Evolutionary conservation across 2,113 vertebrate genomes (phyloP), one percentile per base, ranked within the genome.

Genomic region (Willisornis vidua): DNA sequence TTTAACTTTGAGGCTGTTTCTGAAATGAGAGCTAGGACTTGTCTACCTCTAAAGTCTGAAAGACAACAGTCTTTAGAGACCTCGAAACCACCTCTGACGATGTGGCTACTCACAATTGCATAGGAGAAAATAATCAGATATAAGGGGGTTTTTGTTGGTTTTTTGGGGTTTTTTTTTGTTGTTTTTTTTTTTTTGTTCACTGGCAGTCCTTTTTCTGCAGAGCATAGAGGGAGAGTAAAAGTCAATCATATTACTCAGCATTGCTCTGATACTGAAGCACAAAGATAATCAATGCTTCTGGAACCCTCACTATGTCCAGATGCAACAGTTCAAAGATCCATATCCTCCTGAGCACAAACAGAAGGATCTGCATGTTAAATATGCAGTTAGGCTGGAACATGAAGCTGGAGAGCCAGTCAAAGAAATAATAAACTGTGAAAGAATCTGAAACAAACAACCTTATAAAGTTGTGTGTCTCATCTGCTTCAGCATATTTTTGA

Each of bases 301-400:
- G 59, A 94, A 82, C 6, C 31, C 74, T 55, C 66, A 41, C 58
- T 52, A 41, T 2, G 5, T 43, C 29, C 48, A 94, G 54, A 93
- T 70, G 31, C 45, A 92, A 54, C 9, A 58, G 51, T 82, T 91
- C 76, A 51, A 81, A 91, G 62, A 87, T n/a, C 37, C 1, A 6
- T 52, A 58, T 20, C 79, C 71, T 59, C 28, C 83, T 76, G 66
- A 94, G 66, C 48, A 82, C 55, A 71, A 86, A 65, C 35, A 73
- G 45, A 58, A 71, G 63, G 87, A 90, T 87, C 89, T 94, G 91
- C 94, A 97, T 90, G 87, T 96, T 92, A 97, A 97, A 74, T 90
- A 90, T 58, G 89, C 58, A 89, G 73, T 83, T 87, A 82, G 86
- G 48, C 45, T 74, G 73, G 82, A 94, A 95, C n/a, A 76, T 67